A percentile compares a stretch with the other conserved stretches of the same genome.
Conservation (phyloP, 2,888 invertebrate genomes). For the Geotrupes spiniger region DNA sequence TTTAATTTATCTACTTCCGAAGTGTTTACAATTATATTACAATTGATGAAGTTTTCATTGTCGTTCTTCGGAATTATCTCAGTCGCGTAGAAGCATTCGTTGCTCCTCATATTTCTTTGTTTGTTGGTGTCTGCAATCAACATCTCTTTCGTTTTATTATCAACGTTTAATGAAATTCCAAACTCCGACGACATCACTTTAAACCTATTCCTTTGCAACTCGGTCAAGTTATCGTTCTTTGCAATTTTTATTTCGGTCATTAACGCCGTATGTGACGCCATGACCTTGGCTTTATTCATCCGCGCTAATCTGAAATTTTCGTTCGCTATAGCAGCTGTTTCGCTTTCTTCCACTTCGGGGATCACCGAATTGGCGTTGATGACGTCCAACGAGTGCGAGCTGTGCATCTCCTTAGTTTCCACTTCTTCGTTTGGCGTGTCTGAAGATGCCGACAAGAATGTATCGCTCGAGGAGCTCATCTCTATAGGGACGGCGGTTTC, state of each 20-base stretch:
- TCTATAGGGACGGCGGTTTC: neutral
- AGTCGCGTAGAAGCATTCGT: slow-evolving; percentile 32
- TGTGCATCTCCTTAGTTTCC: slow-evolving; percentile 38
- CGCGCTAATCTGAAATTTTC: slow-evolving; percentile 51
- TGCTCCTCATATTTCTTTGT: slow-evolving; percentile 39
- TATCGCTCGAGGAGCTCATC: slow-evolving; percentile 12
- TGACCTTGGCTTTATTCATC: slow-evolving; percentile 53
- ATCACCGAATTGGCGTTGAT: slow-evolving; percentile 55
- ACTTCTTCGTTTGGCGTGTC: slow-evolving; percentile 32
- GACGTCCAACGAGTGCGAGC: slow-evolving; percentile 55
- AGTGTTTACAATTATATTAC: slow-evolving; percentile 23
- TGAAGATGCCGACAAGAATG: slow-evolving; percentile 6
- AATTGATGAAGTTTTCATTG: slow-evolving; percentile 37
- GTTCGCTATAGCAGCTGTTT: slow-evolving; percentile 28
- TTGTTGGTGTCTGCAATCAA: slow-evolving; percentile 34
- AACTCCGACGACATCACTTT: slow-evolving; percentile 48
- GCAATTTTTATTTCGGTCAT: neutral
- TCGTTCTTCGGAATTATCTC: slow-evolving; percentile 25
- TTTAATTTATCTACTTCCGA: slow-evolving; percentile 3
- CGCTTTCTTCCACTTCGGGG: slow-evolving; percentile 11
- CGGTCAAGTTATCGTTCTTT: slow-evolving; percentile 47
- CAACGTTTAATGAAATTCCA: slow-evolving; percentile 7
- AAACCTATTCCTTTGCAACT: slow-evolving; percentile 60
- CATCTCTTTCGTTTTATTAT: slow-evolving; percentile 15
- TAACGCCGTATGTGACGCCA: slow-evolving; percentile 37